phyloP scores from a whole-genome alignment of 2,797 vertebrate genomes.

The Antrozous pallidus region DNA sequence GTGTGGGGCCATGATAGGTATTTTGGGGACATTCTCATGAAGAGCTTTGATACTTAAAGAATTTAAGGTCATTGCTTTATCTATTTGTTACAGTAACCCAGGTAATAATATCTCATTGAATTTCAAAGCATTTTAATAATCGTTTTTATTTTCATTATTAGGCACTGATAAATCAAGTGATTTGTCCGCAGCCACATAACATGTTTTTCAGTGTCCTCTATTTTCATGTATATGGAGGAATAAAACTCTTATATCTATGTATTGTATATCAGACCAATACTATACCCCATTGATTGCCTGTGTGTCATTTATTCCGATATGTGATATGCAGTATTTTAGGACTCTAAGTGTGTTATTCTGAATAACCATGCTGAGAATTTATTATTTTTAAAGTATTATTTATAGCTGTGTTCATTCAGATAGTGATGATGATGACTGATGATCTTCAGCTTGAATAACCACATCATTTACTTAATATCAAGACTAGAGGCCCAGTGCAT shows the following conservation, averaged over 20 bases:
- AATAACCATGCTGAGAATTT: neutral
- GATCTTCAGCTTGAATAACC: neutral
- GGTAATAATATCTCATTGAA: neutral
- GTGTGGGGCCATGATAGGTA: neutral
- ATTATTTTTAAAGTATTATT: neutral
- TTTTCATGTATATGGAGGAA: neutral
- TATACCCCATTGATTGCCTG: neutral
- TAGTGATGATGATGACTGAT: neutral
- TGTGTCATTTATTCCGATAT: neutral
- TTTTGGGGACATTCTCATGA: neutral
- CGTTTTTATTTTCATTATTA: constrained; percentile 10
- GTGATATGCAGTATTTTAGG: neutral
- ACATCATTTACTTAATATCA: neutral
- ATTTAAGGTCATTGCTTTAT: neutral
- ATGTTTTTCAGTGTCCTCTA: constrained; percentile 3
- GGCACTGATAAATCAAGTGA: constrained; percentile 7
- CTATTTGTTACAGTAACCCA: neutral
- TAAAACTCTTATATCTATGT: neutral
- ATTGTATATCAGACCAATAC: neutral
- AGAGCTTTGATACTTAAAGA: neutral
- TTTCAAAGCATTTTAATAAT: constrained; percentile 37
- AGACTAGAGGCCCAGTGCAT: neutral
- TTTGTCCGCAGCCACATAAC: neutral
- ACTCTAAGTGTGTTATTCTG: neutral
- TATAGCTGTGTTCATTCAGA: neutral